Evolutionary conservation across 35 echinoderm and acorn worm species (phyloP).

Genomic region (Ophioderma brevispina): DNA sequence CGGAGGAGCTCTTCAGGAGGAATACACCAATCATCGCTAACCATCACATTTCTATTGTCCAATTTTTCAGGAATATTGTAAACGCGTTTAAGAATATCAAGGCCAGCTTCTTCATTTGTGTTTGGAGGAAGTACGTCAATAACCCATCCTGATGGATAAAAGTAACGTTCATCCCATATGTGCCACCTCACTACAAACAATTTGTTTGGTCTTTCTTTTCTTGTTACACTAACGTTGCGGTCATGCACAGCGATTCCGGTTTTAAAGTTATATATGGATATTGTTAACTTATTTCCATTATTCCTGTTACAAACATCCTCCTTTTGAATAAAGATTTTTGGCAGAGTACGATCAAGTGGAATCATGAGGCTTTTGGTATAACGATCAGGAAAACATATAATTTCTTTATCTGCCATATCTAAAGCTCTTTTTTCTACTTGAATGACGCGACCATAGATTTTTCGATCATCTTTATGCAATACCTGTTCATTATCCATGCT

Average conservation of each 20-base stretch:
- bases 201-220: conserved; percentile 54
- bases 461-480: conserved; percentile 10
- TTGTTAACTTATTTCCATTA: background rate
- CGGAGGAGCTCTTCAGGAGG: conserved; percentile 62
- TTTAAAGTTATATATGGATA: conserved; percentile 28
- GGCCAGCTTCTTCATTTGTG: conserved; percentile 17
- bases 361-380: conserved; percentile 60
- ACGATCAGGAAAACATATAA: conserved; percentile 60
- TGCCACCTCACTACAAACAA: conserved; percentile 54
- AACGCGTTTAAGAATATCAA: conserved; percentile 72
- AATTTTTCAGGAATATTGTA: conserved; percentile 58
- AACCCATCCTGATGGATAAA: conserved; percentile 73
- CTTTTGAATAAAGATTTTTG: conserved; percentile 45
- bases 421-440: conserved; percentile 48
- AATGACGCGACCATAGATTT: conserved; percentile 62
- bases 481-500: no score
- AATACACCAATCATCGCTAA: no score
- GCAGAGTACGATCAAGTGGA: conserved; percentile 56
- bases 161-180: conserved; percentile 29
- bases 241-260: no score
- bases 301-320: background rate
- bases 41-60: background rate
- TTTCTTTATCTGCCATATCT: conserved; percentile 24
- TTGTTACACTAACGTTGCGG: conserved; percentile 27
- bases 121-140: conserved; percentile 59